Conservation (phyloP, 2,113 vertebrate species). For the Anolis sagrei region DNA sequence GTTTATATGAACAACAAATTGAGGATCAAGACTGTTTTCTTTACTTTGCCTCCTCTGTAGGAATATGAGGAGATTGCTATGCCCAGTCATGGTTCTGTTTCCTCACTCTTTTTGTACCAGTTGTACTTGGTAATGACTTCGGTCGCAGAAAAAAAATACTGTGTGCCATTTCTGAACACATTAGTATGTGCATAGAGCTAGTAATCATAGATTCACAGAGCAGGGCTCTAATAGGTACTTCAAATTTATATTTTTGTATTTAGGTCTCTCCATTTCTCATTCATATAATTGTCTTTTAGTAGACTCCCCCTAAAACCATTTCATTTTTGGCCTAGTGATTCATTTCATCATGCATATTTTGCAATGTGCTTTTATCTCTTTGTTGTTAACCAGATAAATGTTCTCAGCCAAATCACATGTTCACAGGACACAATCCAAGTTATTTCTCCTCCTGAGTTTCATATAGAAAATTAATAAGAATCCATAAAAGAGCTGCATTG, state of each 20-base stretch:
- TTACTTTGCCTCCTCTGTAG: neutral
- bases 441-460: neutral
- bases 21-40: neutral
- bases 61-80: neutral
- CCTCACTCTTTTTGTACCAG: too few species aligned
- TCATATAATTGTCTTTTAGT: neutral
- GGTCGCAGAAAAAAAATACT: neutral
- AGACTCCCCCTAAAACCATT: neutral
- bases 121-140: too few species aligned
- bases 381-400: neutral
- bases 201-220: neutral
- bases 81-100: neutral
- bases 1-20: neutral
- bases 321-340: neutral
- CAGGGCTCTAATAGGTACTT: neutral
- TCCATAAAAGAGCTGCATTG: neutral
- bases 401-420: neutral
- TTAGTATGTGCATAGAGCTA: neutral
- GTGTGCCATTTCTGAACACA: neutral
- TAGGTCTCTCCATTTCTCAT: neutral
- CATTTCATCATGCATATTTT: neutral
- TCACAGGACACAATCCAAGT: too few species aligned
- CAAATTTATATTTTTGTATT: neutral
- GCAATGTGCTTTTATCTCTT: slow-evolving; percentile 1
- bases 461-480: neutral